Conservation (phyloP, 2,797 vertebrate genomes). For the Tokudaia tokunoshimensis region DNA sequence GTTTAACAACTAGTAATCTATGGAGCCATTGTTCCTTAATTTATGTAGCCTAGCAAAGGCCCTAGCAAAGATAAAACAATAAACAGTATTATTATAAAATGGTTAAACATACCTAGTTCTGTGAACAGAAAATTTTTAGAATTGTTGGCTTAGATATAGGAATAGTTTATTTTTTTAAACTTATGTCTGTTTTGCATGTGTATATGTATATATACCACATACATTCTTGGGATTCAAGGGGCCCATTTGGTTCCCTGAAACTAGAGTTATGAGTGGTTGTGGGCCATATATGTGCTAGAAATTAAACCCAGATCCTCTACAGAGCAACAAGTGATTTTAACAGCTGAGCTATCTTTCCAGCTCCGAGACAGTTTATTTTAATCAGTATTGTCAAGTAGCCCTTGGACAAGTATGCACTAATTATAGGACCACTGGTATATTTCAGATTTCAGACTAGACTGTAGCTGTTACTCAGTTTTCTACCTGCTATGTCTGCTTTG, state of each 20-base stretch:
- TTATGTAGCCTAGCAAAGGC: conserved; percentile 12
- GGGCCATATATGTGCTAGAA: background rate
- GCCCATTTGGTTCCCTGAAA: background rate
- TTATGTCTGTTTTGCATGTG: background rate
- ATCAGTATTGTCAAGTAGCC: background rate
- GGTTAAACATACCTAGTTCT: background rate
- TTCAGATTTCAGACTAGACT: background rate
- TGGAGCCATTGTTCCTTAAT: background rate
- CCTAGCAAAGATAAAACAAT: background rate
- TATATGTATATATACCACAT: background rate
- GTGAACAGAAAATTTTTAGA: conserved; percentile 7
- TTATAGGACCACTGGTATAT: background rate
- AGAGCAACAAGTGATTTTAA: background rate
- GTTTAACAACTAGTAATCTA: conserved; percentile 9
- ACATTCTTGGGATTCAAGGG: background rate
- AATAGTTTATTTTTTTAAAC: background rate
- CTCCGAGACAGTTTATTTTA: background rate
- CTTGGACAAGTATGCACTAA: background rate
- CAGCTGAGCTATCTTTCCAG: background rate
- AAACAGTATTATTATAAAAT: background rate
- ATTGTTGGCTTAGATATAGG: background rate
- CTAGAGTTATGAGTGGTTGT: background rate
- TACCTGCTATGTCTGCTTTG: background rate
- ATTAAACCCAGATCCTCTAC: background rate
- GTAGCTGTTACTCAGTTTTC: background rate